A percentile compares a stretch with the other conserved stretches of the same genome.
Evolutionary conservation across 2,797 vertebrate species (phyloP).

Genomic region (Fringilla coelebs): DNA sequence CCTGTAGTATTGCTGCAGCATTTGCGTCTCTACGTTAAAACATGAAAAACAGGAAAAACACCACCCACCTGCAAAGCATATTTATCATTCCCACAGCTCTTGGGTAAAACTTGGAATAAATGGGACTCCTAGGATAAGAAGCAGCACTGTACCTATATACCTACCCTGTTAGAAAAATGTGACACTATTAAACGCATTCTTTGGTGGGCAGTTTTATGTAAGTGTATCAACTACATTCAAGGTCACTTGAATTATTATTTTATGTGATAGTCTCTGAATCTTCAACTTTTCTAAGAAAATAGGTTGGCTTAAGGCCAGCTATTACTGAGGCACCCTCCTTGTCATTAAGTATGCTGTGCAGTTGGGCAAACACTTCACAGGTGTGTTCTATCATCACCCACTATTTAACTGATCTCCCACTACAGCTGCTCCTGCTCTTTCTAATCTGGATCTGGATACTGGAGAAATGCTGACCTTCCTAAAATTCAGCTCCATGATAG

Average conservation of each 20-base stretch:
- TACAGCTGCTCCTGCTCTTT: not conserved
- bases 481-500: not conserved
- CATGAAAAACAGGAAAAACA: constrained; percentile 27
- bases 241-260: not conserved
- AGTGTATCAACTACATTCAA: not conserved
- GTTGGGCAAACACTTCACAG: not conserved
- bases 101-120: not conserved
- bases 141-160: not conserved
- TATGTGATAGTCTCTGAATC: not conserved
- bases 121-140: not conserved
- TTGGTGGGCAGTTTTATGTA: not conserved
- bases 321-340: not conserved
- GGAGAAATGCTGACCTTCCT: not conserved
- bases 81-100: not conserved
- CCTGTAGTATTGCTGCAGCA: not conserved
- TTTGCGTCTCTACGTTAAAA: not conserved
- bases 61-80: not conserved
- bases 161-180: not conserved
- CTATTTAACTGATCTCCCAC: not conserved
- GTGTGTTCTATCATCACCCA: not conserved
- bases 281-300: not conserved
- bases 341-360: not conserved
- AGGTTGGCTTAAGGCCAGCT: not conserved
- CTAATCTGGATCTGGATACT: not conserved
- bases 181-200: not conserved